Conservation (phyloP, 2,888 invertebrate genomes). For the Macaria liturata region DNA sequence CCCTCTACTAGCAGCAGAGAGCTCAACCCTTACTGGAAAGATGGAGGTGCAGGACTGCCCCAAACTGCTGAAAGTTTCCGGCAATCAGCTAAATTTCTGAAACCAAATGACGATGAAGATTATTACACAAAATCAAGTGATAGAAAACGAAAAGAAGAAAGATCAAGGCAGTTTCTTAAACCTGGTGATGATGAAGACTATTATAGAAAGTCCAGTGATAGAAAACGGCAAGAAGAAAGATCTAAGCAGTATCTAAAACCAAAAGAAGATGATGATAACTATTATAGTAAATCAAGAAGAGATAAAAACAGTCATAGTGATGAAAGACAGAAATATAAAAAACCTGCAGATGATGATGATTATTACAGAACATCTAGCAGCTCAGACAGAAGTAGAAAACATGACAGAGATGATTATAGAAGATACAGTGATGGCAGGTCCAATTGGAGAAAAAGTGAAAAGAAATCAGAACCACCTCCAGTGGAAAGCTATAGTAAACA, state of each 20-base stretch:
- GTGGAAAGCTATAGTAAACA: conserved; percentile 1
- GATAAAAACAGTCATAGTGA: conserved; percentile 2
- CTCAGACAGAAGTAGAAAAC: conserved; percentile 8
- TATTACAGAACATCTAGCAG: conserved; percentile 17
- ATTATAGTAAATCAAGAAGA: conserved; percentile 10
- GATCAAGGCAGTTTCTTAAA: conserved; percentile 59
- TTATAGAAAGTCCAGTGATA: conserved; percentile 40
- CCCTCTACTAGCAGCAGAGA: conserved; percentile 89
- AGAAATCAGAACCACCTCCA: conserved; percentile 11
- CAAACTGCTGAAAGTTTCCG: conserved; percentile 61
- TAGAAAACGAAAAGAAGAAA: conserved; percentile 8
- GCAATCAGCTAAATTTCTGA: conserved; percentile 62
- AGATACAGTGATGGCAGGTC: conserved; percentile 33
- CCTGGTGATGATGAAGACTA: conserved; percentile 64
- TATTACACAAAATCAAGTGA: conserved; percentile 45
- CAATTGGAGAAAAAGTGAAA: conserved; percentile 52
- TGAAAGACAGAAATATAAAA: conserved; percentile 1
- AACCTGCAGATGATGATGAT: conserved; percentile 27
- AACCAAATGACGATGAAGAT: conserved; percentile 65
- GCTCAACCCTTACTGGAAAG: conserved; percentile 96
- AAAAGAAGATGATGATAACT: conserved; percentile 8
- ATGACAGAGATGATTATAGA: conserved; percentile 23
- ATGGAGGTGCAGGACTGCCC: conserved; percentile 94
- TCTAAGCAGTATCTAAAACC: conserved; percentile 5
- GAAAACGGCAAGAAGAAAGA: conserved; percentile 6